phyloP scores from a whole-genome alignment of 2,797 vertebrate species.

The Erithacus rubecula region DNA sequence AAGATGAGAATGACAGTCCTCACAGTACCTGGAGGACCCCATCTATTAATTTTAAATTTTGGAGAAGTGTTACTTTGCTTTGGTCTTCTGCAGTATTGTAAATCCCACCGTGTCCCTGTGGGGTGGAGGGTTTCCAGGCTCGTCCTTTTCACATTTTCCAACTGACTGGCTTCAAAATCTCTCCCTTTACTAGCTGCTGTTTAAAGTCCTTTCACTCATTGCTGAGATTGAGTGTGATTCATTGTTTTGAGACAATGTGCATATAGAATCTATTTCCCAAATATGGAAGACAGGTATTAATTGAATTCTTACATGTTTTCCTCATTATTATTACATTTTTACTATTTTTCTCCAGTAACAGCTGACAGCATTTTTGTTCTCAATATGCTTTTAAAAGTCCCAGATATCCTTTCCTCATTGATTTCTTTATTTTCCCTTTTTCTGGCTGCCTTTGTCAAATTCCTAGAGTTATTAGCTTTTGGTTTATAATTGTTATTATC shows the following conservation, averaged over 20 bases:
- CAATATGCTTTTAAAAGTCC: conserved; percentile 18
- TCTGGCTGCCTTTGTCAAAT: conserved; percentile 25
- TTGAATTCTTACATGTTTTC: conserved; percentile 4
- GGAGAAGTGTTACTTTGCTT: background rate
- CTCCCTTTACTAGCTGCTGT: background rate
- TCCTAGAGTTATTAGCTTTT: conserved; percentile 16
- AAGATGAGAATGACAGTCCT: background rate
- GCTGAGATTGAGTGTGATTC: background rate
- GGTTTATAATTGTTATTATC: conserved; percentile 50
- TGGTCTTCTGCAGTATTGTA: background rate
- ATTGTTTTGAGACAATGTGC: conserved; percentile 27
- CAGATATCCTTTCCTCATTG: conserved; percentile 23
- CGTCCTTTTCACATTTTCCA: background rate
- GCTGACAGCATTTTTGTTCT: conserved; percentile 54
- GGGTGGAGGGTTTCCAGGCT: background rate
- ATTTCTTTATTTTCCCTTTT: background rate
- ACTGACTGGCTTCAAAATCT: background rate
- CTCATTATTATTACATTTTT: conserved; percentile 9
- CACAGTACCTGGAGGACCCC: background rate
- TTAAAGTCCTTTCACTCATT: conserved; percentile 22
- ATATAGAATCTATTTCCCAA: conserved; percentile 29
- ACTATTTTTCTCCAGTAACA: conserved; percentile 18
- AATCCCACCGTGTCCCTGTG: rapidly evolving
- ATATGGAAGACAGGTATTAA: conserved; percentile 36
- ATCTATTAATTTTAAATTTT: background rate